Evolutionary conservation across 1,140 invertebrate species (phyloP), one percentile per base, ranked within the genome.

Genomic region (Neodiprion lecontei): DNA sequence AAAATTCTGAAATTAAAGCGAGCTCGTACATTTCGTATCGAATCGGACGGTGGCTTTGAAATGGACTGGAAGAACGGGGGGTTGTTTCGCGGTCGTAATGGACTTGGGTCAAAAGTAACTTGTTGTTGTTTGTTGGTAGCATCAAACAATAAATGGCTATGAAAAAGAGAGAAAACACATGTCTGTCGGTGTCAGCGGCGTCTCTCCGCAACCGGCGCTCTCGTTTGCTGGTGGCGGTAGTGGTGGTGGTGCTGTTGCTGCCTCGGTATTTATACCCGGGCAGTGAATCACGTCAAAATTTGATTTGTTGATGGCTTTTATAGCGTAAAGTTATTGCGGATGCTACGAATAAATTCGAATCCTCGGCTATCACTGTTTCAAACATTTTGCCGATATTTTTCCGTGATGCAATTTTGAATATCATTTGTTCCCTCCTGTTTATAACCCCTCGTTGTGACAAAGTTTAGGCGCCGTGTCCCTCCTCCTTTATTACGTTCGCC

Each of bases 281-380:
- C 85, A 86, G 86, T 88, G 87, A 88, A 88, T 88, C 87, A 88
- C 83, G 87, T 88, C 87, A 87, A 87, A 87, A 87, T 88, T 88
- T 88, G 87, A 88, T 88, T 88, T 88, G 87, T 88, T 86, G 87
- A 88, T 88, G 85, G 87, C 84, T 88, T 88, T 88, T 88, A 88
- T 87, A 86, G 84, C 82, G 83, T 85, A 86, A 87, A 88, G 86
- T 87, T 88, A 88, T 88, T 88, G 86, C 86, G 84, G 82, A 85
- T 84, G 85, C 86, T 87, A 84, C 82, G 84, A 84, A 85, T 83
- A 86, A 87, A 87, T 87, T 87, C 82, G 81, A 80, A 69, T 69
- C 11, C 67, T 69, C 67, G 67, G 40, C 67, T 69, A 47, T 23
- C 67, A 47, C 67, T 11, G 40, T 69, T 69, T 69, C 67, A 47